phyloP scores from a whole-genome alignment of 2,888 invertebrate genomes.

The Esperia sulphurella region DNA sequence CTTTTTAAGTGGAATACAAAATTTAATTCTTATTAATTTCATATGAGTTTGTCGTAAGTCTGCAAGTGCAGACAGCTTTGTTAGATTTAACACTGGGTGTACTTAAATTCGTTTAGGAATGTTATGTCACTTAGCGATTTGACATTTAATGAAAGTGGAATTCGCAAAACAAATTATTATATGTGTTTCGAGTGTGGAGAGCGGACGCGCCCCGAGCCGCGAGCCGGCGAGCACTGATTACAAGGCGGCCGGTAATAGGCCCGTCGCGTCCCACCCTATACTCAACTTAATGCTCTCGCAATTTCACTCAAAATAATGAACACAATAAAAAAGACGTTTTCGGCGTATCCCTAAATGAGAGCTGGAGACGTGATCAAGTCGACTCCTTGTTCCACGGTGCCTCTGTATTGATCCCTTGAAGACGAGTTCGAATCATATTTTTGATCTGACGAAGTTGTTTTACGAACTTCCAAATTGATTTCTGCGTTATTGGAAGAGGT shows the following conservation, averaged over 20 bases:
- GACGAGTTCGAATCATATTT: conserved; percentile 35
- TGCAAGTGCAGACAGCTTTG: too few relatives aligned
- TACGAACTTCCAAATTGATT: conserved; percentile 49
- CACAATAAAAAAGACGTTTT: conserved; percentile 70
- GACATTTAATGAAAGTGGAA: conserved; percentile 31
- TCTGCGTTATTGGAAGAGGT: conserved; percentile 7
- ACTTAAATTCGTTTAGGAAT: not conserved
- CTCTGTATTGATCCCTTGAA: conserved; percentile 43
- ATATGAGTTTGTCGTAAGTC: too few relatives aligned
- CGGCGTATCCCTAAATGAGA: conserved; percentile 56
- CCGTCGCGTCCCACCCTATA: conserved; percentile 73
- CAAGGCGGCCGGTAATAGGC: conserved; percentile 67
- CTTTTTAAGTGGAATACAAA: not conserved
- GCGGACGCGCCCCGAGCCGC: conserved; percentile 42
- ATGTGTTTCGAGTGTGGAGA: conserved; percentile 36
- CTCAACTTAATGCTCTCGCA: conserved; percentile 78
- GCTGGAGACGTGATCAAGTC: conserved; percentile 50
- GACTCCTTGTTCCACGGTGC: conserved; percentile 27
- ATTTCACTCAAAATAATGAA: conserved; percentile 77
- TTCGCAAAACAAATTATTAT: conserved; percentile 68
- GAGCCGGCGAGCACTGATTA: conserved; percentile 63
- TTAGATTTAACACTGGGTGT: too few relatives aligned
- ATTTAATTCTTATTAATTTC: not conserved
- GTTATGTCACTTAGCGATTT: conserved; percentile 25
- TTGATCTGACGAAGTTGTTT: conserved; percentile 51